Evolutionary conservation across 2,113 vertebrate genomes (phyloP).

Genomic region (Octodon degus): DNA sequence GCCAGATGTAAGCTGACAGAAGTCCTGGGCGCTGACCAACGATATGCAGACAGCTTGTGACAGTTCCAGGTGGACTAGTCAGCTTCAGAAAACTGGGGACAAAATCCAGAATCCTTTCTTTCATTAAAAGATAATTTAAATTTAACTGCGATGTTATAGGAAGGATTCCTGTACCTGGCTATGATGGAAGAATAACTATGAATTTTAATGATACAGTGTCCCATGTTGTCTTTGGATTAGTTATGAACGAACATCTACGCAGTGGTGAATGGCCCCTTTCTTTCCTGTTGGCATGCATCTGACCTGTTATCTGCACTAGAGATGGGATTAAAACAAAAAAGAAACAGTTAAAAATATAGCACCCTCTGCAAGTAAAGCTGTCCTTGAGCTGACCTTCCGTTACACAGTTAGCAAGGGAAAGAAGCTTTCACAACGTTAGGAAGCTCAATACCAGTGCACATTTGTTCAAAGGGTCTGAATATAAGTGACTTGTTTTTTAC

Average conservation of each 20-base stretch:
- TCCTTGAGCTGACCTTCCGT: background rate
- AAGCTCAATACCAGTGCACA: background rate
- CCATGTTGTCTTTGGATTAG: constrained; percentile 6
- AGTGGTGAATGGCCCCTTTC: background rate
- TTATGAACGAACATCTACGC: background rate
- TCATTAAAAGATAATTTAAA: background rate
- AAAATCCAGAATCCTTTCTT: background rate
- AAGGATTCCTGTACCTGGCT: background rate
- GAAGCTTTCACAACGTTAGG: background rate
- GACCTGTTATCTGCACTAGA: background rate
- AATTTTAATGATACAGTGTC: background rate
- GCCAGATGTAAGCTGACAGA: background rate
- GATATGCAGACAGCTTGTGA: background rate
- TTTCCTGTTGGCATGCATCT: background rate
- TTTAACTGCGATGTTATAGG: background rate
- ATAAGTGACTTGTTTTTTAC: background rate
- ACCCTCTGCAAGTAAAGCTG: background rate
- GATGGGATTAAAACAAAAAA: background rate
- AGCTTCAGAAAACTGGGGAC: background rate
- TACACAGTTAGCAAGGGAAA: constrained; percentile 11
- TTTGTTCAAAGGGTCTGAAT: background rate
- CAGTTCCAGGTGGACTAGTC: background rate
- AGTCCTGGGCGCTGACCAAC: background rate
- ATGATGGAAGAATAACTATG: background rate
- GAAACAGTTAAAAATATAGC: background rate